Percentiles rank a stretch among this genome's conserved stretches.
These are phyloP conservation scores for Eubasilissa splendida DNA, from an alignment of 2,888 invertebrate species.

Conservation along the genomic window DNA sequence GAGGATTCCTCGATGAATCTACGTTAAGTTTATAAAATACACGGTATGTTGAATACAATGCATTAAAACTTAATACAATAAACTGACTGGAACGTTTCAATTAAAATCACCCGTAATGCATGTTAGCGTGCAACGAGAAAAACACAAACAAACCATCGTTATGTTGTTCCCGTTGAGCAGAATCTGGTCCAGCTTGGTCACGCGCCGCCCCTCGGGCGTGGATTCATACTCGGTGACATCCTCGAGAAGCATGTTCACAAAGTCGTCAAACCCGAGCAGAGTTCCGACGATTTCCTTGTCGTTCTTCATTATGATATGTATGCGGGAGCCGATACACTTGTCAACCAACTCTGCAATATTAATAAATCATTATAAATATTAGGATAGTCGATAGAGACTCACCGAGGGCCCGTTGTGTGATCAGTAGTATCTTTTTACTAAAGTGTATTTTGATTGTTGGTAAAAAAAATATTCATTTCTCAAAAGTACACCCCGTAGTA, in stretches of 20 bases:
- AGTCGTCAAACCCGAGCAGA: constrained; percentile 96
- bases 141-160: constrained; percentile 79
- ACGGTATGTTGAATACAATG: too few relatives aligned
- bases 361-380: background rate
- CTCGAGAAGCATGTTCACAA: constrained; percentile 98
- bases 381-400: background rate
- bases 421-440: background rate
- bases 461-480: background rate
- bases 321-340: constrained; percentile 99
- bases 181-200: constrained; percentile 98
- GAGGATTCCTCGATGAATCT: too few relatives aligned
- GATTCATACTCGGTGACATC: constrained; percentile 99
- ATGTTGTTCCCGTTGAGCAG: constrained; percentile 99
- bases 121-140: background rate
- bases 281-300: constrained; percentile 99
- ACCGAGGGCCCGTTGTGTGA: background rate
- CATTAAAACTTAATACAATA: too few relatives aligned
- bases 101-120: too few relatives aligned
- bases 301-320: constrained; percentile 99
- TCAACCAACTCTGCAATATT: constrained; percentile 90
- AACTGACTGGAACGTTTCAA: too few relatives aligned
- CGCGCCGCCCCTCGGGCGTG: constrained; percentile 95
- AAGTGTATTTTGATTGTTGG: background rate
- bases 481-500: too few relatives aligned
- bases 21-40: too few relatives aligned